Percentiles rank a stretch among this genome's conserved stretches.
Evolutionary conservation across 2,797 vertebrate genomes (phyloP).

Genomic region (Cuculus canorus): DNA sequence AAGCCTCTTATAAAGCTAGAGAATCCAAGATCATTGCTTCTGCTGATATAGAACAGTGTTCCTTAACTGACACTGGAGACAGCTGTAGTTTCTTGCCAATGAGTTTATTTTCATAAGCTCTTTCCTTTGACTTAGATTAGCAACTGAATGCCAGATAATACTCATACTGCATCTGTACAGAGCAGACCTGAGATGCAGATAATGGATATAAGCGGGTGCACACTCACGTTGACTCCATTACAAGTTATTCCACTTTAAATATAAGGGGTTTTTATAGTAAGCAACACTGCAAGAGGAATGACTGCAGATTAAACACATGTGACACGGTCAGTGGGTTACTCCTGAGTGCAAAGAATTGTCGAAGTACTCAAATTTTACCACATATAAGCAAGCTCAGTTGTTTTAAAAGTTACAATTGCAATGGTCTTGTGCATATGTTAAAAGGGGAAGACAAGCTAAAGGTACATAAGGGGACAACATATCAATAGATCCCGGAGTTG

Average conservation of each 20-base stretch:
- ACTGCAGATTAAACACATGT: background rate
- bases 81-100: background rate
- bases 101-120: background rate
- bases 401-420: background rate
- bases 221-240: background rate
- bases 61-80: background rate
- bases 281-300: background rate
- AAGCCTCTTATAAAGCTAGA: background rate
- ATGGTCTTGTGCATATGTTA: background rate
- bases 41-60: background rate
- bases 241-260: background rate
- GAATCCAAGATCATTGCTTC: background rate
- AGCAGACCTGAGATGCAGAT: background rate
- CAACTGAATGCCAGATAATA: background rate
- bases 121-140: background rate
- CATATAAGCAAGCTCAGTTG: background rate
- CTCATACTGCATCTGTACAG: background rate
- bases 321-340: background rate
- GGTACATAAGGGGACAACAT: background rate
- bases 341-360: background rate
- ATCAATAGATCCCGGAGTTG: background rate
- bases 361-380: background rate
- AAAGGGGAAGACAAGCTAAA: background rate
- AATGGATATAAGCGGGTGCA: background rate
- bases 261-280: background rate